Evolutionary conservation across 2,888 invertebrate genomes (phyloP), one percentile per base, ranked within the genome.

Genomic region (Margaritifera margaritifera): DNA sequence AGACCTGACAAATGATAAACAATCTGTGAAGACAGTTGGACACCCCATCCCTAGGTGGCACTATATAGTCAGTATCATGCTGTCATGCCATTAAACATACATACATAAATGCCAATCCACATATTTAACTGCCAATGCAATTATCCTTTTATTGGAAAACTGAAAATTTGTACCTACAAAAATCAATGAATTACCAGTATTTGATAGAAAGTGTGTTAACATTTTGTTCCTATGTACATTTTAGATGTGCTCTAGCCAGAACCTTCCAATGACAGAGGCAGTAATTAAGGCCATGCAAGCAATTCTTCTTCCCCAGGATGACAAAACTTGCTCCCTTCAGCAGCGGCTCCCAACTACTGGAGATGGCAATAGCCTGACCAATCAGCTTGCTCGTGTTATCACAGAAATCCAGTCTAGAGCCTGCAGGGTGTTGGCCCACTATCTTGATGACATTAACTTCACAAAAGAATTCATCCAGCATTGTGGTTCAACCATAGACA

Each of bases 341-440:
- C 81, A 85, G 66, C 72, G 75, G 8, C 80, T 88, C 8, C 85
- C 86, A 50, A 70, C 84, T 25, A 80, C 75, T 20, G 87, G 85
- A 42, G 89, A 89, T 71, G 88, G 86, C 4, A 86, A 83, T 76
- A 80, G 80, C 52, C 75, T 87, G 64, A 77, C 81, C 62, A 88
- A 89, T 80, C 88, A 88, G 73, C 85, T 87, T 24, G 88, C 88
- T 68, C 80, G 90, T 6, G 86, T 90, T 2, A 80, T 89, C n/a
- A 88, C 87, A 1, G 90, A 90, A 81, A 86, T 90, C 53, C 78
- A 88, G 69, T 87, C 90, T 6, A 74, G 88, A 25, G 87, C 89
- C 0, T 87, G 87, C 71, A 84, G 86, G 79, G 88, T 90, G 50
- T 76, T 90, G 27, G 83, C 89, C 6, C 78, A 79, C 51, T 86